Evolutionary conservation across 2,888 invertebrate species (phyloP).

Genomic region (Aleiodes testaceus): DNA sequence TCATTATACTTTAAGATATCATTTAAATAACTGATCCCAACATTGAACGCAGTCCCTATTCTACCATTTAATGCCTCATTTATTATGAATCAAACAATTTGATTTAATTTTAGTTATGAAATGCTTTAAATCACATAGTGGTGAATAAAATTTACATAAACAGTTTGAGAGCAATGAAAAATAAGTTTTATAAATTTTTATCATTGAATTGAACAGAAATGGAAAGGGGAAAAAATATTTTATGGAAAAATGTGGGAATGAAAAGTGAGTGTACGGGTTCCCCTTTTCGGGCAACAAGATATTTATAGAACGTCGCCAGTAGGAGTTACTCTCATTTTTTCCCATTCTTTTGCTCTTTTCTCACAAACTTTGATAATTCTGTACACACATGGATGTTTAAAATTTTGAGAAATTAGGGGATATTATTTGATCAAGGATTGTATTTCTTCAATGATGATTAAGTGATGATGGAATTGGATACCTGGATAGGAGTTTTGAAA

Average conservation of each 20-base stretch:
- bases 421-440: neutral
- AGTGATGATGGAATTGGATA: neutral
- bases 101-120: too few relatives aligned
- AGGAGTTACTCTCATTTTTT: conserved; percentile 53
- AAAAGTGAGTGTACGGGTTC: conserved; percentile 63
- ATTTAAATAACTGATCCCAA: too few relatives aligned
- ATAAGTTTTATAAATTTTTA: neutral
- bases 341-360: conserved; percentile 48
- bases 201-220: neutral
- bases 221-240: neutral
- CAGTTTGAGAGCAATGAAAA: neutral
- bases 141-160: neutral
- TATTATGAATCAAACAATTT: too few relatives aligned
- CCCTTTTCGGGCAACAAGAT: conserved; percentile 57
- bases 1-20: too few relatives aligned
- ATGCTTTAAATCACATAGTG: too few relatives aligned
- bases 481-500: conserved; percentile 20
- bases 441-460: too few relatives aligned
- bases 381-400: conserved; percentile 48
- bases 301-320: conserved; percentile 63
- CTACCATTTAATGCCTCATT: too few relatives aligned
- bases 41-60: too few relatives aligned
- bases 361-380: neutral
- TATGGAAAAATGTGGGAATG: conserved; percentile 50
- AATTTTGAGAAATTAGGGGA: conserved; percentile 47